Evolutionary conservation across 1,140 invertebrate species (phyloP), one percentile per base, ranked within the genome.

Genomic region (Chymomyza costata): DNA sequence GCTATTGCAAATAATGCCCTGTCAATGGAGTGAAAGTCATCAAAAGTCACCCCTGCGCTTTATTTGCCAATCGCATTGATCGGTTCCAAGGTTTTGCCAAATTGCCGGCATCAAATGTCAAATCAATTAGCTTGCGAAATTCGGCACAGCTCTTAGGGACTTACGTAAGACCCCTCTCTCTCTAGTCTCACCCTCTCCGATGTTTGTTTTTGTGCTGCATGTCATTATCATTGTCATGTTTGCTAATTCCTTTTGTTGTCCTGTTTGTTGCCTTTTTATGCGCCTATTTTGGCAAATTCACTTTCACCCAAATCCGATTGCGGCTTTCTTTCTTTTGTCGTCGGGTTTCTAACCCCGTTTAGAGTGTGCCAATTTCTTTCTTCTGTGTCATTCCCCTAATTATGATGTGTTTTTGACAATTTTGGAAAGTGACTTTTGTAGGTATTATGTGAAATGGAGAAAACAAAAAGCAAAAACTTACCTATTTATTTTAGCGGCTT

Each of bases 61-160:
- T 25, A 32, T 21, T 47, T 61, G 67, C 68, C 66, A 78, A 76
- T 69, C 62, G 57, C 53, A 78, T 78, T 63, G 71, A 78, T 76
- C 56, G 40, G 62, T 50, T 19, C 51, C n/a, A 59, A 48, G 67
- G 48, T 45, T 37, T 61, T 65, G 58, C 48, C 47, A 56, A 78
- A 78, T 80, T 62, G 54, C 46, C 73, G 54, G 71, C 53, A 66
- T 78, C 71, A 78, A 78, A 78, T 78, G 71, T 78, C 71, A 78
- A 60, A 67, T 40, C 71, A 78, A 78, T 78, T 78, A 78, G 66
- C 65, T 76, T 69, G 60, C 69, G 56, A 65, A 74, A 61, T 74
- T 60, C 39, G 59, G 41, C 51, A 1, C 61, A 35, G 65, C 51
- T 69, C 46, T 40, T 21, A 13, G 46, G 39, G 71, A 61, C 63